Evolutionary conservation across 1,140 invertebrate species (phyloP).

Genomic region (Pemphigus obesinymphae): DNA sequence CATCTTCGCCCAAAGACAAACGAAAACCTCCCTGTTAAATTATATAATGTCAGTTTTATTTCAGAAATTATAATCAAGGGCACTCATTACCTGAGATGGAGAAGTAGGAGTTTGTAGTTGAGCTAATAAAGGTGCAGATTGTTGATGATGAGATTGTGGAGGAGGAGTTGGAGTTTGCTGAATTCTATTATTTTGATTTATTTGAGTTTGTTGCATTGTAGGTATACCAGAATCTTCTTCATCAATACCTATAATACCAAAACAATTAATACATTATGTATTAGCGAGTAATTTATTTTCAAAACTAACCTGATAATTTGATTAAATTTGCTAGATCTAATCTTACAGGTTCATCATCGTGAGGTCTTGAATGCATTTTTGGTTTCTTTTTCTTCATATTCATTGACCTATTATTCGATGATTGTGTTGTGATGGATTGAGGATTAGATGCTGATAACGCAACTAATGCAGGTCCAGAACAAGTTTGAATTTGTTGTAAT

Average conservation of each 20-base stretch:
- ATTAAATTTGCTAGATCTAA: conserved; percentile 57
- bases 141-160: conserved; percentile 34
- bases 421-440: conserved; percentile 35
- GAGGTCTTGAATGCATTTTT: conserved; percentile 50
- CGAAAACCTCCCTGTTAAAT: conserved; percentile 49
- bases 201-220: conserved; percentile 21
- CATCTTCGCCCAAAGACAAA: conserved; percentile 55
- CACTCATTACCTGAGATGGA: conserved; percentile 36
- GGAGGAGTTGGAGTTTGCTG: conserved; percentile 39
- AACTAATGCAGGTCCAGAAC: conserved; percentile 53
- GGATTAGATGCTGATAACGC: conserved; percentile 49
- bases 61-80: neutral
- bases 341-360: conserved; percentile 55
- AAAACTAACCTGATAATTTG: conserved; percentile 54
- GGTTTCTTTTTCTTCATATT: conserved; percentile 53
- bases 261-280: neutral
- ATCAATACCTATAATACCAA: conserved; percentile 50
- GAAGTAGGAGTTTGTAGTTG: conserved; percentile 53
- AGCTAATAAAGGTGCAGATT: conserved; percentile 44
- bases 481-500: conserved; percentile 54
- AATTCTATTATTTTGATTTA: conserved; percentile 27
- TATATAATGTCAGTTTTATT: neutral
- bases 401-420: conserved; percentile 41
- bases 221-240: conserved; percentile 53
- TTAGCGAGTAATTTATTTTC: neutral